These are phyloP conservation scores for Choristoneura rosaceana DNA, from an alignment of 2,888 invertebrate species.

Conservation along the genomic window DNA sequence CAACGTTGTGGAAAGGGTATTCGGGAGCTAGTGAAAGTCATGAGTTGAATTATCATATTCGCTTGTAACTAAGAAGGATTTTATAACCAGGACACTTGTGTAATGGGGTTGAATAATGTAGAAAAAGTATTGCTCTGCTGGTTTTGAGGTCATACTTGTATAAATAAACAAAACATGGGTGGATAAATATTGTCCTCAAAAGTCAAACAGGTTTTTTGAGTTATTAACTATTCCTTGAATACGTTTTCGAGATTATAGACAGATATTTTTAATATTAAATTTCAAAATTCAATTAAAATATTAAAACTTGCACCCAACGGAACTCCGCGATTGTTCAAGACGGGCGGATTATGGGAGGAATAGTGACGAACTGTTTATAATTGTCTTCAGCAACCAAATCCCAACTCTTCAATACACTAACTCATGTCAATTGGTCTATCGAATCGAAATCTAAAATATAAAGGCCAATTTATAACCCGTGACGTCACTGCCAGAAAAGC, in stretches of 20 bases:
- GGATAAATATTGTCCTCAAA: not conserved
- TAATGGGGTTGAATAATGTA: conserved; percentile 36
- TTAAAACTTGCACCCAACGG: too few relatives aligned
- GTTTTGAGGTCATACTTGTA: not conserved
- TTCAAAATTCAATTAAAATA: too few relatives aligned
- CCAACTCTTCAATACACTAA: not conserved
- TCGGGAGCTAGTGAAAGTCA: conserved; percentile 2
- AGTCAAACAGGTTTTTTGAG: too few relatives aligned
- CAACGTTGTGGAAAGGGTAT: not conserved
- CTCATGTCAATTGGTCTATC: conserved; percentile 1
- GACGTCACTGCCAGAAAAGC: conserved; percentile 48
- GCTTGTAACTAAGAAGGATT: conserved; percentile 41
- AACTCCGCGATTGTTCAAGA: too few relatives aligned
- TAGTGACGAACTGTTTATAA: too few relatives aligned
- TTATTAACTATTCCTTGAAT: too few relatives aligned
- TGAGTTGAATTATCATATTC: conserved; percentile 41
- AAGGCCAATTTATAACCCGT: conserved; percentile 48
- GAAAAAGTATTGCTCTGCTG: conserved; percentile 12
- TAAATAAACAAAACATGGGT: conserved; percentile 10
- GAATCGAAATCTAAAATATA: too few relatives aligned
- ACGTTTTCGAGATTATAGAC: too few relatives aligned
- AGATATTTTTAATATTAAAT: too few relatives aligned
- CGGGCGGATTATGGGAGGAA: too few relatives aligned
- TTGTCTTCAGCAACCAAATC: too few relatives aligned
- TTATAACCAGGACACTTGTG: conserved; percentile 38